A percentile compares a stretch with the other conserved stretches of the same genome.
Evolutionary conservation across 2,797 vertebrate genomes (phyloP).

Genomic region (Falco peregrinus): DNA sequence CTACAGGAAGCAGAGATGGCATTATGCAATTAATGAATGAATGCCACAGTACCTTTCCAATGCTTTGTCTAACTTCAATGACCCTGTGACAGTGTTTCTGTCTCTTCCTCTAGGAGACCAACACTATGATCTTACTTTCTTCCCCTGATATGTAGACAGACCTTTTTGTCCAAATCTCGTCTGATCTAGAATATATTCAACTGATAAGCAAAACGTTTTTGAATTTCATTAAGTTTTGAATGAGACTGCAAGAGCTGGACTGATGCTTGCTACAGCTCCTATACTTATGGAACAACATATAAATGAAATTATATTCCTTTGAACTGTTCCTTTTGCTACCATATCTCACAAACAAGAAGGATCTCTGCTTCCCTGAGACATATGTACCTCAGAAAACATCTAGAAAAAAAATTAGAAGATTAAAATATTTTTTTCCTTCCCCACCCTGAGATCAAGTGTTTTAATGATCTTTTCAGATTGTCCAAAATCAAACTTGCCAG

Average conservation of each 20-base stretch:
- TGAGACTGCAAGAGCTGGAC: neutral
- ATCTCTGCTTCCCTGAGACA: neutral
- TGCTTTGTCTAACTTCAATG: neutral
- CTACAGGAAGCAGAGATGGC: neutral
- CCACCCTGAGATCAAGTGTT: accelerated
- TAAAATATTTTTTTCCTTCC: too few relatives aligned
- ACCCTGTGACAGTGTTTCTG: accelerated
- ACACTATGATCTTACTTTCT: neutral
- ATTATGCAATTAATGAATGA: neutral
- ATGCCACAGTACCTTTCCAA: neutral
- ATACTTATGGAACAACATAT: neutral
- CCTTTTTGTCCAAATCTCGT: neutral
- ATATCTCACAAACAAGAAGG: neutral
- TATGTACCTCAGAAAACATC: neutral
- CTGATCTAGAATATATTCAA: neutral
- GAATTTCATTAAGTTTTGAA: neutral
- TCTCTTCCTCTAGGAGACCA: neutral
- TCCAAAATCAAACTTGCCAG: neutral
- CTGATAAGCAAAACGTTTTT: neutral
- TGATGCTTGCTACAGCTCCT: neutral
- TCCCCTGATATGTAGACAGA: neutral
- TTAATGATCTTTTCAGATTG: neutral
- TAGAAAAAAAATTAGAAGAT: neutral
- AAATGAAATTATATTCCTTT: neutral
- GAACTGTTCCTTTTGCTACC: neutral